phyloP scores from a whole-genome alignment of 2,113 vertebrate genomes.

The Psittacus erithacus region DNA sequence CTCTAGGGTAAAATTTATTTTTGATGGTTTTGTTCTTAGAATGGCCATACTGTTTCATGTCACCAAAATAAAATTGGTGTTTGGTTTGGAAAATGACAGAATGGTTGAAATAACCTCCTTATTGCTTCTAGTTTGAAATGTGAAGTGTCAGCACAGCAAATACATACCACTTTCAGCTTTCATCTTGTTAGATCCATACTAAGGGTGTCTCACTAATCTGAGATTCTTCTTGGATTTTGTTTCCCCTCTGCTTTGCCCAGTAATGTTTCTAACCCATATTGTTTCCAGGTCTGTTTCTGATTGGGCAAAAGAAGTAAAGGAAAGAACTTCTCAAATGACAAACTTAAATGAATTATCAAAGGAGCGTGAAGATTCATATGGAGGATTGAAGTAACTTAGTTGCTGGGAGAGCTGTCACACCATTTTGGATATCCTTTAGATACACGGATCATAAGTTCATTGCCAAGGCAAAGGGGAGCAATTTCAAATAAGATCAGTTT shows the following conservation, averaged over 20 bases:
- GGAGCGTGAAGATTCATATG: not conserved
- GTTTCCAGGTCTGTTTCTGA: not conserved
- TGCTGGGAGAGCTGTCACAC: not conserved
- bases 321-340: not conserved
- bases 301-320: not conserved
- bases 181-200: not conserved
- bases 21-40: not conserved
- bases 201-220: not conserved
- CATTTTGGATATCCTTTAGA: not conserved
- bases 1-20: not conserved
- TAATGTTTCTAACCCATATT: not conserved
- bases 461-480: not conserved
- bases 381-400: not conserved
- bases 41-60: not conserved
- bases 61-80: not conserved
- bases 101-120: not conserved
- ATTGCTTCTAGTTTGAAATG: not conserved
- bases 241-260: conserved; percentile 1
- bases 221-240: not conserved
- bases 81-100: not conserved
- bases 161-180: not conserved
- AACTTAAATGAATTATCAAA: not conserved
- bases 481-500: not conserved
- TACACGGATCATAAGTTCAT: not conserved
- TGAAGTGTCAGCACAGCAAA: not conserved